Conservation (phyloP, 2,888 invertebrate genomes). For the Harpagoxenus sublaevis region DNA sequence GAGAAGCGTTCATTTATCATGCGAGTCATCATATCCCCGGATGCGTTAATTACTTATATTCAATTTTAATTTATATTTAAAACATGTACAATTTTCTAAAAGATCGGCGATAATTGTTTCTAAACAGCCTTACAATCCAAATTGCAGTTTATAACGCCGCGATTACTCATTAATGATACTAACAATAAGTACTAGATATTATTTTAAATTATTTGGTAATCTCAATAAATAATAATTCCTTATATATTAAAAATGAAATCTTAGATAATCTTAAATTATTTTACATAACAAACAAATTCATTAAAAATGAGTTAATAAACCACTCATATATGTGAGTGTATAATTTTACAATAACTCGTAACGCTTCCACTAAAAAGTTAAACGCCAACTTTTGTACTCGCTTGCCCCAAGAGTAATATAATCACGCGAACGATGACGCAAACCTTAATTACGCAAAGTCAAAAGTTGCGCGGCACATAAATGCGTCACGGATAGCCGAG, state of each 20-base stretch:
- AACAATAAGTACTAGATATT: not conserved
- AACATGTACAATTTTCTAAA: not conserved
- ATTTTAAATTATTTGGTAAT: conserved; percentile 5
- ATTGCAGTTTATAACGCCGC: not conserved
- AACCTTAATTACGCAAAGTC: conserved; percentile 64
- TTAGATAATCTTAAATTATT: not conserved
- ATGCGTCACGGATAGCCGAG: conserved; percentile 34
- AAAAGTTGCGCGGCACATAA: conserved; percentile 53
- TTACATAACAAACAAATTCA: not conserved
- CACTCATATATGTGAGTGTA: not conserved
- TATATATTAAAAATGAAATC: not conserved
- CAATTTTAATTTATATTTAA: conserved; percentile 2
- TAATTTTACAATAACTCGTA: not conserved
- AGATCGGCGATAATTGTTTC: conserved; percentile 2
- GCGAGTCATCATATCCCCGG: not conserved
- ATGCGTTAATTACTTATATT: not conserved
- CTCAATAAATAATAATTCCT: not conserved
- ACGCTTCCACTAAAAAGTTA: conserved; percentile 12
- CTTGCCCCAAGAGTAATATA: conserved; percentile 19
- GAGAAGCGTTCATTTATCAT: conserved; percentile 11
- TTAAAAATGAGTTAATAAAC: not conserved
- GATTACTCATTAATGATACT: no score
- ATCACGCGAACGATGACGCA: conserved; percentile 53
- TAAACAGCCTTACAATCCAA: not conserved
- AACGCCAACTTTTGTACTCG: conserved; percentile 33